These are phyloP conservation scores for Boloria euphrosyne DNA, from an alignment of 2,888 invertebrate species.

Conservation along the genomic window DNA sequence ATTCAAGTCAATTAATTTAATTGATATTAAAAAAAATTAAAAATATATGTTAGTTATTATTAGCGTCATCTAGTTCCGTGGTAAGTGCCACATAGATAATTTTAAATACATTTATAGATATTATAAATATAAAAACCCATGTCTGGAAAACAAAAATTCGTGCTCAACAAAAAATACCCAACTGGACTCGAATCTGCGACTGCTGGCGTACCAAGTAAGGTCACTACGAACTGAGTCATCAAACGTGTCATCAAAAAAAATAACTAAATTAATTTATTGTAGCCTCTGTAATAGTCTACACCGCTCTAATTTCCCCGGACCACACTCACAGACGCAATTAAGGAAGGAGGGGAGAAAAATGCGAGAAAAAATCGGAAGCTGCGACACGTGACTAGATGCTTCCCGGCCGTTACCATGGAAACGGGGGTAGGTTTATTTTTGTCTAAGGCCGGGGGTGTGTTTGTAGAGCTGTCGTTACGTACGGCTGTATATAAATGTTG, in stretches of 20 bases:
- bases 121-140: too few species aligned
- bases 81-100: too few species aligned
- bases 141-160: too few species aligned
- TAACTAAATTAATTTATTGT: conserved; percentile 21
- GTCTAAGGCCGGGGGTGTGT: conserved; percentile 33
- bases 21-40: conserved; percentile 2
- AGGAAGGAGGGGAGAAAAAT: conserved; percentile 60
- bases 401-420: conserved; percentile 75
- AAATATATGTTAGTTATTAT: too few species aligned
- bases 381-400: conserved; percentile 81
- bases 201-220: too few species aligned
- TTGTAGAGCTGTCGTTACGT: conserved; percentile 3
- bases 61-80: too few species aligned
- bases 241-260: neutral
- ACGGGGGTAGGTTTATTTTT: conserved; percentile 55
- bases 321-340: conserved; percentile 83
- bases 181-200: too few species aligned
- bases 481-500: neutral
- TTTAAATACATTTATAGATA: too few species aligned
- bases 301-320: conserved; percentile 80
- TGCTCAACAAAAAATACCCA: too few species aligned
- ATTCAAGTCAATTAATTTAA: neutral
- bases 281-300: conserved; percentile 59
- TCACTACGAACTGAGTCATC: too few species aligned
- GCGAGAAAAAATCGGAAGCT: conserved; percentile 72